Conservation (phyloP, 2,797 vertebrate species). For the Pseudopleuronectes americanus region DNA sequence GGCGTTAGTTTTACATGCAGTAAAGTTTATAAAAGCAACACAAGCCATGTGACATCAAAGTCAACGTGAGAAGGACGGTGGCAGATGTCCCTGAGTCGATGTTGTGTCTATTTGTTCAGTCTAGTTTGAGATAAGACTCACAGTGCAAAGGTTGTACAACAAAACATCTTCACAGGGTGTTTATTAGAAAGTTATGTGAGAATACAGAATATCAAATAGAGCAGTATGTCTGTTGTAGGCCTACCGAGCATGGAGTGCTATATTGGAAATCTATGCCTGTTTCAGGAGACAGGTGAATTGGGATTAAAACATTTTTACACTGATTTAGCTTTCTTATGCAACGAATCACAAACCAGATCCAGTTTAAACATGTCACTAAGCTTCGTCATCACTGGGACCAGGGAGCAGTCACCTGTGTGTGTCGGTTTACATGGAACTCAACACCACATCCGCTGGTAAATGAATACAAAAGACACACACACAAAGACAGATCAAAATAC, state of each 20-base stretch:
- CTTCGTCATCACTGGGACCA: no score
- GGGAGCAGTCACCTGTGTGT: no score
- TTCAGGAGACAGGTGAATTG: no score
- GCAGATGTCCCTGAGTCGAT: background rate
- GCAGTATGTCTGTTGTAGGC: background rate
- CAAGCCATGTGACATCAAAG: background rate
- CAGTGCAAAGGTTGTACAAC: constrained; percentile 4
- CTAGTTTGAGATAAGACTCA: constrained; percentile 14
- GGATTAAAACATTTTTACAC: no score
- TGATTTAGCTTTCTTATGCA: no score
- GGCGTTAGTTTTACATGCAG: background rate
- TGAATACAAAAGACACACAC: background rate
- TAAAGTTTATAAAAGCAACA: background rate
- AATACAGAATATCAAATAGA: background rate
- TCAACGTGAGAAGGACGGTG: background rate
- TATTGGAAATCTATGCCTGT: background rate
- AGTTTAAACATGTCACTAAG: no score
- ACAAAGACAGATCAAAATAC: constrained; percentile 1
- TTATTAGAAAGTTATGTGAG: background rate
- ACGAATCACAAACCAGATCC: no score
- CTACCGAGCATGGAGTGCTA: background rate
- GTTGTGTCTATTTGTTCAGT: constrained; percentile 16
- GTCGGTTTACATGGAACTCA: no score
- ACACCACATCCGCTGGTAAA: background rate
- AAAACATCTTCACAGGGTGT: background rate